Evolutionary conservation across 35 echinoderm and acorn worm genomes (phyloP).

Genomic region (Nesometra sesokonis): DNA sequence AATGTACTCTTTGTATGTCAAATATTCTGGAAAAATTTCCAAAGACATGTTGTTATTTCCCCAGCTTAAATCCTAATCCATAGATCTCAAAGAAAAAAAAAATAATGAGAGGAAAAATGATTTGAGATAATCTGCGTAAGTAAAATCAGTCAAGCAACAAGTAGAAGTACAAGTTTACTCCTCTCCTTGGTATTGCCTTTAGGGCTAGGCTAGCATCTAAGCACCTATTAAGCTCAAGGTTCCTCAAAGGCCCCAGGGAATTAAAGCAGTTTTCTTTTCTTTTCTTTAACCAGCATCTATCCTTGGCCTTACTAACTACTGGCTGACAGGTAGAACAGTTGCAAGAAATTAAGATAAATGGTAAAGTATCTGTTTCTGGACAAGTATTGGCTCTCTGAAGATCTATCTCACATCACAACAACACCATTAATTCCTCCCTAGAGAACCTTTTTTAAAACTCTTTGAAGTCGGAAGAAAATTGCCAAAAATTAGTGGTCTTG

Average conservation of each 20-base stretch:
- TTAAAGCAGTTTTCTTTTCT: neutral
- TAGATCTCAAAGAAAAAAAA: neutral
- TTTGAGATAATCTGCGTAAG: neutral
- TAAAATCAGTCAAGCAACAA: neutral
- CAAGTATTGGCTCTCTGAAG: neutral
- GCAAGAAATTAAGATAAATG: neutral
- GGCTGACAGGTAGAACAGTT: neutral
- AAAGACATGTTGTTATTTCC: neutral
- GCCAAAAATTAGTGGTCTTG: too few species aligned
- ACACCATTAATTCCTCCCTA: neutral
- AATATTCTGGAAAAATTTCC: neutral
- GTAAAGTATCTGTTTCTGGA: neutral
- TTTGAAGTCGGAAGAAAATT: too few species aligned
- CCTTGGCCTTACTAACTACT: neutral
- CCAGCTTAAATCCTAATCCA: neutral
- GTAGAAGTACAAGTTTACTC: neutral
- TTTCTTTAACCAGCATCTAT: neutral
- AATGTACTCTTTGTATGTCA: neutral
- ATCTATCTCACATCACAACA: neutral
- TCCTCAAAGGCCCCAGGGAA: neutral
- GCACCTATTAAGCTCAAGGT: neutral
- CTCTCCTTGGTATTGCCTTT: neutral
- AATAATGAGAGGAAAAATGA: neutral
- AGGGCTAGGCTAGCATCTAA: neutral
- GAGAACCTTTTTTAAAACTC: neutral